Conservation (phyloP, 2,113 vertebrate genomes). For the Typhlomys cinereus region DNA sequence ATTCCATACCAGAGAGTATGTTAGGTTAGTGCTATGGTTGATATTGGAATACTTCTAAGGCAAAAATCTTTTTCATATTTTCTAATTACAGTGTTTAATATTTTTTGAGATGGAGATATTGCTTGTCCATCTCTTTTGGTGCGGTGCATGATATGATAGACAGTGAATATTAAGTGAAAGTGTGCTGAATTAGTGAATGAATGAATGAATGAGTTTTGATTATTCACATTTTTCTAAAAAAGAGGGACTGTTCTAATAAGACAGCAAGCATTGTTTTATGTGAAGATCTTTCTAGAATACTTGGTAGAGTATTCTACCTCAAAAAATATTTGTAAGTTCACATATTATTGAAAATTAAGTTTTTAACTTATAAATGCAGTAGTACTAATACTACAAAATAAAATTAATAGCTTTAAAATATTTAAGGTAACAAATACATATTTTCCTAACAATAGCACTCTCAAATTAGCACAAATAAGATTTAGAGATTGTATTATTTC, state of each 20-base stretch:
- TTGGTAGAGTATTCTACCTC: neutral
- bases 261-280: neutral
- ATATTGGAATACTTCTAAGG: neutral
- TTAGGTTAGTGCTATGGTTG: neutral
- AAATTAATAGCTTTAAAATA: neutral
- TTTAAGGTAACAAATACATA: neutral
- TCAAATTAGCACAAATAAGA: neutral
- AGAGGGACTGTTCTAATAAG: neutral
- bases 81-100: neutral
- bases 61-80: neutral
- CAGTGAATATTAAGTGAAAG: neutral
- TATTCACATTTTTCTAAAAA: conserved; percentile 19
- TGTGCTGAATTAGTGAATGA: neutral
- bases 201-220: neutral
- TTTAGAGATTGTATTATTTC: neutral
- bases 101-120: neutral
- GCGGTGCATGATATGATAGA: neutral
- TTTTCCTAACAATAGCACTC: neutral
- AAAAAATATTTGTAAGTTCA: neutral
- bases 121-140: neutral
- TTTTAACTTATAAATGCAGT: neutral
- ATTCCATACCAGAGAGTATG: neutral
- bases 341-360: neutral
- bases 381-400: neutral
- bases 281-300: neutral